A percentile compares a stretch with the other conserved stretches of the same genome.
These are phyloP conservation scores for Leptopilina syphax DNA, from an alignment of 2,888 invertebrate genomes.

Conservation along the genomic window DNA sequence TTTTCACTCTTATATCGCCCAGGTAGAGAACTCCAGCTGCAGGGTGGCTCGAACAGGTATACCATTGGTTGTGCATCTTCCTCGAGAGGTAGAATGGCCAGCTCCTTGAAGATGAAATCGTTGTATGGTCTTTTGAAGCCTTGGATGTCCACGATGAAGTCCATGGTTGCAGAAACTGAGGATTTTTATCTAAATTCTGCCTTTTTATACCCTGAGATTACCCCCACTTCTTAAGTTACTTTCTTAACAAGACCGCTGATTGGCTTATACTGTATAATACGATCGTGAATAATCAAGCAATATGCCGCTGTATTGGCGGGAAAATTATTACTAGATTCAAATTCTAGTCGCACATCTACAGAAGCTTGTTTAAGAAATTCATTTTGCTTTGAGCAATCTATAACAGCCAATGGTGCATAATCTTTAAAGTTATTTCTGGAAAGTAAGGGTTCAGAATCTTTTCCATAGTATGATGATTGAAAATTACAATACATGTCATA, in stretches of 20 bases:
- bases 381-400: neutral
- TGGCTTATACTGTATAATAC: no score
- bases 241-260: neutral
- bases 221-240: neutral
- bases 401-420: slow-evolving; percentile 1
- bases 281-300: slow-evolving; percentile 6
- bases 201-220: neutral
- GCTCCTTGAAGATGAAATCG: slow-evolving; percentile 47
- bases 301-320: neutral
- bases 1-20: slow-evolving; percentile 39
- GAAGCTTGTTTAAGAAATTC: neutral
- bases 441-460: neutral
- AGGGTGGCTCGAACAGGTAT: slow-evolving; percentile 44
- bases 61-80: slow-evolving; percentile 27
- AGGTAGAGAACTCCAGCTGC: slow-evolving; percentile 40
- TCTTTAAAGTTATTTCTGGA: neutral
- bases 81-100: slow-evolving; percentile 40
- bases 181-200: neutral
- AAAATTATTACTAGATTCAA: no score
- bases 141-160: slow-evolving; percentile 46
- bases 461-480: neutral
- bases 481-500: slow-evolving; percentile 1
- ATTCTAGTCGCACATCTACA: neutral
- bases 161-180: slow-evolving; percentile 29
- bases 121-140: slow-evolving; percentile 43